These are phyloP conservation scores for Drosophila meridionalis DNA, from an alignment of 2,888 invertebrate genomes.

Conservation along the genomic window DNA sequence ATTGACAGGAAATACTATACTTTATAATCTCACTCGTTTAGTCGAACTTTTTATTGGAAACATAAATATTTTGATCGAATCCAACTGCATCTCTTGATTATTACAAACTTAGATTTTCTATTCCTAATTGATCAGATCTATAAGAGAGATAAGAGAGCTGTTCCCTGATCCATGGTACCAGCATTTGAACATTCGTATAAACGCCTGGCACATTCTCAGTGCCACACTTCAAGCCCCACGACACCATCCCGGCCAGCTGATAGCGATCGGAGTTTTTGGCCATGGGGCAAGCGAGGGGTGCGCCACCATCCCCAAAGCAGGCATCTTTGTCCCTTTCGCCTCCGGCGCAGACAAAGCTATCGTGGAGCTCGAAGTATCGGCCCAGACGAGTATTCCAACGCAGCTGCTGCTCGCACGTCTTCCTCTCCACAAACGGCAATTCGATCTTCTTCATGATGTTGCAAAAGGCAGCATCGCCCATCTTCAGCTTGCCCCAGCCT, in stretches of 20 bases:
- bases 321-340: slow-evolving; percentile 89
- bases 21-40: background rate
- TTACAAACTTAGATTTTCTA: too few relatives aligned
- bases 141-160: background rate
- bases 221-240: slow-evolving; percentile 93
- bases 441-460: slow-evolving; percentile 89
- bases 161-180: slow-evolving; percentile 66
- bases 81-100: too few relatives aligned
- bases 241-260: slow-evolving; percentile 88
- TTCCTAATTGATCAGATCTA: too few relatives aligned
- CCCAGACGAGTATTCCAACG: slow-evolving; percentile 87
- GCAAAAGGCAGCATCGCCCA: slow-evolving; percentile 85
- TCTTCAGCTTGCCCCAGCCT: slow-evolving; percentile 80
- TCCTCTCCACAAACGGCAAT: slow-evolving; percentile 87
- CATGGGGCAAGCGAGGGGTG: slow-evolving; percentile 90
- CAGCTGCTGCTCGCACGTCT: slow-evolving; percentile 85
- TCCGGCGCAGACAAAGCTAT: slow-evolving; percentile 91
- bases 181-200: slow-evolving; percentile 88
- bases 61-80: background rate
- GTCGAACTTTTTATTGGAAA: background rate
- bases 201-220: slow-evolving; percentile 88
- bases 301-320: slow-evolving; percentile 91
- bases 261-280: slow-evolving; percentile 63
- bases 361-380: slow-evolving; percentile 87
- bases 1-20: slow-evolving; percentile 25